These are phyloP conservation scores for Chromobotia macracanthus DNA, from an alignment of 2,797 vertebrate species.

Conservation along the genomic window DNA sequence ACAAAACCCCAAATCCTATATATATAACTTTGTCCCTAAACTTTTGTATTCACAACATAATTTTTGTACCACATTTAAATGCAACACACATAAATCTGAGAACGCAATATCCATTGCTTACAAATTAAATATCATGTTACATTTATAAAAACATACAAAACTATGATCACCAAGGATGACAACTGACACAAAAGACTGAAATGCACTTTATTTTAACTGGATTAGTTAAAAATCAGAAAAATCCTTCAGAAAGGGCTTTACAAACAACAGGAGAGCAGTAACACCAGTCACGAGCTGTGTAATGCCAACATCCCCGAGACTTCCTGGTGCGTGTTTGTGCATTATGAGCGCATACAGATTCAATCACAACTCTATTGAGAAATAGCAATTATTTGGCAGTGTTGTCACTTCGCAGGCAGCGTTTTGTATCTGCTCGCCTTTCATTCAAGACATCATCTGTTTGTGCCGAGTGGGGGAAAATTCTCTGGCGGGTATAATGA, in stretches of 20 bases:
- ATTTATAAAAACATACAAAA: background rate
- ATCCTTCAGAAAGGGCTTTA: background rate
- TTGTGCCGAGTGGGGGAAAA: constrained; percentile 60
- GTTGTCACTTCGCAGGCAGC: constrained; percentile 39
- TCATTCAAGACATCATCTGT: constrained; percentile 63
- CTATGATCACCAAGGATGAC: background rate
- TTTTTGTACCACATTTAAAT: background rate
- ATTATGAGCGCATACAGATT: constrained; percentile 51
- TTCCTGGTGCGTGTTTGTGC: constrained; percentile 32
- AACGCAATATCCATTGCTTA: background rate
- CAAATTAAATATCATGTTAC: background rate
- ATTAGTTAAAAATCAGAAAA: background rate
- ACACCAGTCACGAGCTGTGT: background rate
- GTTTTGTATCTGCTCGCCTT: constrained; percentile 57
- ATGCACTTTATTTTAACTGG: background rate
- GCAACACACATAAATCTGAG: background rate
- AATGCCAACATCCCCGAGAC: constrained; percentile 8
- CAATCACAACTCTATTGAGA: constrained; percentile 38
- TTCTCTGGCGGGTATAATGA: constrained; percentile 69
- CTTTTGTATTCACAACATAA: background rate
- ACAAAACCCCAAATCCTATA: no score
- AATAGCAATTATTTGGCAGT: constrained; percentile 51
- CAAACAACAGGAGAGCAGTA: background rate
- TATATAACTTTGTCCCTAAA: no score
- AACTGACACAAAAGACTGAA: background rate